These are phyloP conservation scores for Excalfactoria chinensis DNA, from an alignment of 2,113 vertebrate genomes.

Conservation along the genomic window DNA sequence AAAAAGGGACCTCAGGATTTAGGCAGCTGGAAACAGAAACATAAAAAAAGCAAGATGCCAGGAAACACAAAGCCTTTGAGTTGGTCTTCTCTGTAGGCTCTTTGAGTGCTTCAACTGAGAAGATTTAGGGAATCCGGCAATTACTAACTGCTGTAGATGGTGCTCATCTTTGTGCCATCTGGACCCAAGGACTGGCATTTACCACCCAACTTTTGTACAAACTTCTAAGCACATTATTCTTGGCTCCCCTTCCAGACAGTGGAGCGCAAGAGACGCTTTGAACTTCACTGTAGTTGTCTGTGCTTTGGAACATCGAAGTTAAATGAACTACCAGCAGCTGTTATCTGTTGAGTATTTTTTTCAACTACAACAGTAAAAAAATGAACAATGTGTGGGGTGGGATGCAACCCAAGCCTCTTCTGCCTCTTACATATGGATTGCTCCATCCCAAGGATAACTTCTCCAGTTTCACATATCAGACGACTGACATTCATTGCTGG, in stretches of 20 bases:
- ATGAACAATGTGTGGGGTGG: neutral
- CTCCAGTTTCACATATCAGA: neutral
- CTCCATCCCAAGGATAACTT: neutral
- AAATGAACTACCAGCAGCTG: neutral
- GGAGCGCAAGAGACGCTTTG: neutral
- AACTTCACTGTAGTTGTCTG: neutral
- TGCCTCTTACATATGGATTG: neutral
- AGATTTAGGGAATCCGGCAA: neutral
- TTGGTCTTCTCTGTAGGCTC: neutral
- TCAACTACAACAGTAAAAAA: neutral
- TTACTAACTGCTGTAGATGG: neutral
- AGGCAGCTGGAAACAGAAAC: neutral
- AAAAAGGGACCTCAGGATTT: neutral
- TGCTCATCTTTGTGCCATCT: neutral
- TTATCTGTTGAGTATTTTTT: neutral
- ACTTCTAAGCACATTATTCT: neutral
- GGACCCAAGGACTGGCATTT: neutral
- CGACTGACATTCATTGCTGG: neutral
- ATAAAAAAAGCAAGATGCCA: neutral
- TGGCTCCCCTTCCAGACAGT: neutral
- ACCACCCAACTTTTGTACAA: neutral
- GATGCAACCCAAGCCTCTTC: neutral
- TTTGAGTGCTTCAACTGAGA: neutral
- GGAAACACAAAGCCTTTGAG: neutral
- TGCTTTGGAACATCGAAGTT: neutral